phyloP scores from a whole-genome alignment of 2,113 vertebrate genomes.

The Rhinoderma darwinii region DNA sequence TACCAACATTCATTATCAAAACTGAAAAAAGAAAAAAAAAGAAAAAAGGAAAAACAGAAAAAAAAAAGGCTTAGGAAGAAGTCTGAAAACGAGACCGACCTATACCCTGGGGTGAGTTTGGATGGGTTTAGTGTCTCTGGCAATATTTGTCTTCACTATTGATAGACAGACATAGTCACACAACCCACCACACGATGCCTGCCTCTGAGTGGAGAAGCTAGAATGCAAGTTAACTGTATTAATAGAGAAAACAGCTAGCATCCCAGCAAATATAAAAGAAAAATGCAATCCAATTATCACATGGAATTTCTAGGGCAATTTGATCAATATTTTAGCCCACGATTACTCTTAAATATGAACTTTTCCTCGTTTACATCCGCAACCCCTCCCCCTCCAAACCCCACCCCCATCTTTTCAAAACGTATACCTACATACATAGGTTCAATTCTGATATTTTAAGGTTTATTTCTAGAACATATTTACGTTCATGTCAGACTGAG shows the following conservation, averaged over 20 bases:
- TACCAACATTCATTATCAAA: conserved; percentile 75
- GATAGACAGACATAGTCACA: conserved; percentile 88
- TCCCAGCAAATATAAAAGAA: conserved; percentile 77
- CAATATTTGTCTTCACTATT: conserved; percentile 88
- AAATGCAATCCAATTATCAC: conserved; percentile 73
- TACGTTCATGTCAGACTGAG: conserved; percentile 4
- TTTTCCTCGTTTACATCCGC: conserved; percentile 8
- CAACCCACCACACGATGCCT: conserved; percentile 87
- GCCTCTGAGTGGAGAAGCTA: conserved; percentile 86
- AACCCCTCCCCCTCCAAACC: not conserved
- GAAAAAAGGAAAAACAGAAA: conserved; percentile 66
- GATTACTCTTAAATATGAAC: conserved; percentile 67
- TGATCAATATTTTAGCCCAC: conserved; percentile 70
- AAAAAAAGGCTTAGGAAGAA: conserved; percentile 80
- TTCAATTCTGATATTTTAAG: not conserved
- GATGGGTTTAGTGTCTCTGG: conserved; percentile 87
- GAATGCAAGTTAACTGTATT: conserved; percentile 90
- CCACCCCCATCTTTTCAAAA: not conserved
- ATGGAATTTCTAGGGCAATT: conserved; percentile 68
- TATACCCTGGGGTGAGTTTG: conserved; percentile 86
- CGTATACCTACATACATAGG: not conserved
- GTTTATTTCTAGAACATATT: not conserved
- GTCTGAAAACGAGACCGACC: conserved; percentile 86
- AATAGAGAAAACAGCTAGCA: conserved; percentile 87
- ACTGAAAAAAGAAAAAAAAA: conserved; percentile 59